Conservation (phyloP, 2,888 invertebrate genomes). For the Mamestra brassicae region DNA sequence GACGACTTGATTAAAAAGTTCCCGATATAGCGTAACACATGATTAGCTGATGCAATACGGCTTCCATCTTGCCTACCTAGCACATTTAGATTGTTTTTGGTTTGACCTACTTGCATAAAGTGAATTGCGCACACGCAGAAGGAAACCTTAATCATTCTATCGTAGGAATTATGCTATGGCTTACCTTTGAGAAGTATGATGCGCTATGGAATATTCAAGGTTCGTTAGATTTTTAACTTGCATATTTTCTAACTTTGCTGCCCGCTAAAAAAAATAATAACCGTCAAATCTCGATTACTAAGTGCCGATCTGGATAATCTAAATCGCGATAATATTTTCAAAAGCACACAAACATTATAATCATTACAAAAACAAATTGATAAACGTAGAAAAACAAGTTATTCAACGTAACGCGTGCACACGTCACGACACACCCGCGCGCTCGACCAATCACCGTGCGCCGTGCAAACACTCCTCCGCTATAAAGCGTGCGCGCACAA, state of each 20-base stretch:
- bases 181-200: background rate
- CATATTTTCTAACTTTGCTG: background rate
- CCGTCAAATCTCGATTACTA: background rate
- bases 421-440: constrained; percentile 86
- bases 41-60: constrained; percentile 60
- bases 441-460: constrained; percentile 82
- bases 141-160: background rate
- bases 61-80: constrained; percentile 53
- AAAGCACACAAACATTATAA: constrained; percentile 37
- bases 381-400: constrained; percentile 60
- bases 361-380: constrained; percentile 70
- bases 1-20: constrained; percentile 7
- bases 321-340: constrained; percentile 23
- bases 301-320: background rate
- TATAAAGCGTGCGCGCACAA: constrained; percentile 81
- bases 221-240: background rate
- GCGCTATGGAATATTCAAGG: background rate
- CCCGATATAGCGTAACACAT: background rate
- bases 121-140: background rate
- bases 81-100: constrained; percentile 25
- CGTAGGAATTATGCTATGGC: background rate
- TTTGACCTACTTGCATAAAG: constrained; percentile 3
- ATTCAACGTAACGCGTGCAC: constrained; percentile 59
- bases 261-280: background rate
- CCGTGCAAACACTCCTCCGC: constrained; percentile 78